These are phyloP conservation scores for Microctenopoma lineatum DNA, from an alignment of 2,797 vertebrate species.

Conservation along the genomic window DNA sequence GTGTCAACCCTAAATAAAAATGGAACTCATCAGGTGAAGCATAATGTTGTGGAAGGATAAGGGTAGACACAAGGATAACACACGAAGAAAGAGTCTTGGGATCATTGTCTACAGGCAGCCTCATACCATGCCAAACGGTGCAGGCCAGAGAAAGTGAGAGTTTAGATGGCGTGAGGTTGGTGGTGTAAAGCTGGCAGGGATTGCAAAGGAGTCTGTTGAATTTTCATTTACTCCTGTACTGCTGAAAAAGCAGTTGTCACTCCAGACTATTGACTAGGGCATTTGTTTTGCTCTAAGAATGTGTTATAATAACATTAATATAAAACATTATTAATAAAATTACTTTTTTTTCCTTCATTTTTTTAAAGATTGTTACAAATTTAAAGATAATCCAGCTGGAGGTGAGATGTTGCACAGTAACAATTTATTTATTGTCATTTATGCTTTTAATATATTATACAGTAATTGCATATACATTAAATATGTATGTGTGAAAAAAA, in stretches of 20 bases:
- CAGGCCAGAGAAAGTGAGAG: slow-evolving; percentile 62
- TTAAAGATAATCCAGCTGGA: slow-evolving; percentile 80
- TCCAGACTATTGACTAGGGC: slow-evolving; percentile 80
- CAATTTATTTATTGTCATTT: slow-evolving; percentile 85
- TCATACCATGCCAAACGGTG: slow-evolving; percentile 65
- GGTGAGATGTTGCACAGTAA: slow-evolving; percentile 81
- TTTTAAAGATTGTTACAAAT: slow-evolving; percentile 77
- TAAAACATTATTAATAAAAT: slow-evolving; percentile 74
- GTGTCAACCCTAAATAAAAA: slow-evolving; percentile 72
- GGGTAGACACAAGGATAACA: slow-evolving; percentile 31
- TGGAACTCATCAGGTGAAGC: slow-evolving; percentile 56
- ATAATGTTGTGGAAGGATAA: slow-evolving; percentile 53
- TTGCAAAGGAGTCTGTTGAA: slow-evolving; percentile 48
- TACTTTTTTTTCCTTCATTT: slow-evolving; percentile 57
- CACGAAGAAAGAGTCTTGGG: slow-evolving; percentile 55
- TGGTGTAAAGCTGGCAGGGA: slow-evolving; percentile 62
- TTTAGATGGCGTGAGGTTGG: slow-evolving; percentile 42
- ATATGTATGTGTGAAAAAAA: slow-evolving; percentile 63
- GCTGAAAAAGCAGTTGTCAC: slow-evolving; percentile 80
- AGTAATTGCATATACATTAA: slow-evolving; percentile 75
- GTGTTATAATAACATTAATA: slow-evolving; percentile 82
- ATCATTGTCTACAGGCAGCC: slow-evolving; percentile 69
- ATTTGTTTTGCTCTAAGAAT: slow-evolving; percentile 82
- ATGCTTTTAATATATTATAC: slow-evolving; percentile 81
- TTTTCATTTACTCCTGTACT: slow-evolving; percentile 51